phyloP scores from a whole-genome alignment of 2,797 vertebrate species.

The Anguilla pacifica region DNA sequence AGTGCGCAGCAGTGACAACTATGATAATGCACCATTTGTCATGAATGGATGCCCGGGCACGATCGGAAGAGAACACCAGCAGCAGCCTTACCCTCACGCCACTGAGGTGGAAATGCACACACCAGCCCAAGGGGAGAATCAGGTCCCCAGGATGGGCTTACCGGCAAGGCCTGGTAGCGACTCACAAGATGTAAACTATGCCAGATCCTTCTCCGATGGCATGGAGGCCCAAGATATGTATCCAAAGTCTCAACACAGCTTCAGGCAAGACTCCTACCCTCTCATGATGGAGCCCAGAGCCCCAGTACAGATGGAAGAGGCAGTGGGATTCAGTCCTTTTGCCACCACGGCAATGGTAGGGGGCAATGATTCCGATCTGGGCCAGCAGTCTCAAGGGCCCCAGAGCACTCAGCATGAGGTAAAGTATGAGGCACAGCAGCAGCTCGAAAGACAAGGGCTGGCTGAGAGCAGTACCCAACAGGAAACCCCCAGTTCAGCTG shows the following conservation, averaged over 20 bases:
- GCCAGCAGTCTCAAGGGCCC: slow-evolving; percentile 48
- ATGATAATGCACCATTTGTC: slow-evolving; percentile 64
- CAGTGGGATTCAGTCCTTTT: slow-evolving; percentile 63
- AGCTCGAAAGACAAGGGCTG: slow-evolving; percentile 55
- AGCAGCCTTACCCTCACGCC: slow-evolving; percentile 61
- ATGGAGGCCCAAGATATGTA: slow-evolving; percentile 74
- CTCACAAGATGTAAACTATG: slow-evolving; percentile 69
- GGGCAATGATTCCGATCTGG: slow-evolving; percentile 57
- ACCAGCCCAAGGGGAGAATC: slow-evolving; percentile 56
- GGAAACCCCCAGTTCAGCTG: slow-evolving; percentile 39
- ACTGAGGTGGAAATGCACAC: slow-evolving; percentile 58
- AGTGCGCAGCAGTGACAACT: slow-evolving; percentile 70
- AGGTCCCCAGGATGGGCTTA: slow-evolving; percentile 66
- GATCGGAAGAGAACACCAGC: slow-evolving; percentile 73
- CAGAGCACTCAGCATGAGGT: slow-evolving; percentile 61
- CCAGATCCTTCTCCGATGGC: slow-evolving; percentile 70
- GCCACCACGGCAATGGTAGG: slow-evolving; percentile 62
- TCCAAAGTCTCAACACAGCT: slow-evolving; percentile 72
- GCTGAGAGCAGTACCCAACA: slow-evolving; percentile 53
- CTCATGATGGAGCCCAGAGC: slow-evolving; percentile 60
- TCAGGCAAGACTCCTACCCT: slow-evolving; percentile 75
- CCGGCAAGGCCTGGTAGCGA: slow-evolving; percentile 69
- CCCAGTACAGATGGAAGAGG: slow-evolving; percentile 56
- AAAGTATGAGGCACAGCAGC: slow-evolving; percentile 69
- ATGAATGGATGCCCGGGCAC: slow-evolving; percentile 77